Base-by-base conservation (phyloP, 2,888 invertebrate species). In the Sialis lutaria region DNA sequence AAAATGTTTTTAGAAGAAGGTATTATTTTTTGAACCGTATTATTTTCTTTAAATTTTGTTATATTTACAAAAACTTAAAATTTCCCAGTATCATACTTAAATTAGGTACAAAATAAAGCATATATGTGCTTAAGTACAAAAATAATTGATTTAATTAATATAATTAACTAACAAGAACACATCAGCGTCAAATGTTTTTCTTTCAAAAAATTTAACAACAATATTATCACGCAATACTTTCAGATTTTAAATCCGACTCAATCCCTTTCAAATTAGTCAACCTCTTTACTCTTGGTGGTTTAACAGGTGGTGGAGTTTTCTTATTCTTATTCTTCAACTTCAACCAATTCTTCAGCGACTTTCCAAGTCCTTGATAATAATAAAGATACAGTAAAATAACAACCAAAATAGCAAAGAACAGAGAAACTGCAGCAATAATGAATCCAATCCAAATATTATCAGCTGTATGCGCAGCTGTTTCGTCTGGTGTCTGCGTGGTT, bases 311-410 rank as follows among this genome's bases (percentile, higher is more conserved):
- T 1, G 70, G 67, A n/a, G 12, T 31, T 0, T 65, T 65, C 1
- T 66, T 60, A 2, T 64, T 59, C 2, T 63, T 60, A 48, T 46
- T 49, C 43, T 68, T 68, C 33, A 67, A 66, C 51, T 68, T 75
- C 31, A 82, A 62, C 60, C 80, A 69, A 52, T 67, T 70, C 64
- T 80, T 81, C 54, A 83, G 72, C 53, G 72, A 72, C 59, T 72
- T 72, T 56, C 79, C 78, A 22, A 22, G 22, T 57, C 81, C 76
- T 64, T 81, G 77, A 68, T 83, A 83, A 60, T 81, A 83, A 64
- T 84, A 82, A 57, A 81, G 67, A 64, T 83, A 85, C 56, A 84
- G 68, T 50, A 77, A 72, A 51, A 76, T 77, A 58, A 84, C 68
- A 54, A 73, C 65, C 50, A 75, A 74, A 57, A 79, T 62, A 42